Conservation (phyloP, 2,113 vertebrate genomes). For the Nesogale talazaci region DNA sequence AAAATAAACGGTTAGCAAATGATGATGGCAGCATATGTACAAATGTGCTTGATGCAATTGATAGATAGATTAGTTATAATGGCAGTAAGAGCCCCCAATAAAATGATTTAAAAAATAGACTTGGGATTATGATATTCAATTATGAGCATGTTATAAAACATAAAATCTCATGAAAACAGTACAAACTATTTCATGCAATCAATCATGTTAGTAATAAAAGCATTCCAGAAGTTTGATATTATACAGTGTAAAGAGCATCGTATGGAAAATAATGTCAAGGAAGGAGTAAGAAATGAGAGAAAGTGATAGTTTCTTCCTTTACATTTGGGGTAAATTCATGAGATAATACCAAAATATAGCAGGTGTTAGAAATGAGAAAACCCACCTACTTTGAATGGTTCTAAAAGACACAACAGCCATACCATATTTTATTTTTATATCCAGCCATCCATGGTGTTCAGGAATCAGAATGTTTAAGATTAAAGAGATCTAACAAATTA, state of each 20-base stretch:
- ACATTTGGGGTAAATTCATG: background rate
- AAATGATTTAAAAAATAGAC: too few relatives aligned
- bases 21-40: too few relatives aligned
- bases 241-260: background rate
- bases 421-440: background rate
- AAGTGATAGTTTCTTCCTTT: background rate
- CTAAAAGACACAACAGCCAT: constrained; percentile 10
- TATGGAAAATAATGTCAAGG: background rate
- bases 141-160: background rate
- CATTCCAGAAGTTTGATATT: background rate
- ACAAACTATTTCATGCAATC: background rate
- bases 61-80: too few relatives aligned
- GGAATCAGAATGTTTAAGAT: constrained; percentile 18
- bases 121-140: background rate
- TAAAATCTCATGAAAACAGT: background rate
- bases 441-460: background rate
- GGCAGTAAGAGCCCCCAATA: too few relatives aligned
- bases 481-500: background rate
- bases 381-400: background rate
- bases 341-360: background rate
- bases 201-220: background rate
- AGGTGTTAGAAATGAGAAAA: background rate
- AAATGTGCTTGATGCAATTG: too few relatives aligned
- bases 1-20: too few relatives aligned
- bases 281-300: background rate